These are phyloP conservation scores for Ametastegia equiseti DNA, from an alignment of 2,888 invertebrate species.

Conservation along the genomic window DNA sequence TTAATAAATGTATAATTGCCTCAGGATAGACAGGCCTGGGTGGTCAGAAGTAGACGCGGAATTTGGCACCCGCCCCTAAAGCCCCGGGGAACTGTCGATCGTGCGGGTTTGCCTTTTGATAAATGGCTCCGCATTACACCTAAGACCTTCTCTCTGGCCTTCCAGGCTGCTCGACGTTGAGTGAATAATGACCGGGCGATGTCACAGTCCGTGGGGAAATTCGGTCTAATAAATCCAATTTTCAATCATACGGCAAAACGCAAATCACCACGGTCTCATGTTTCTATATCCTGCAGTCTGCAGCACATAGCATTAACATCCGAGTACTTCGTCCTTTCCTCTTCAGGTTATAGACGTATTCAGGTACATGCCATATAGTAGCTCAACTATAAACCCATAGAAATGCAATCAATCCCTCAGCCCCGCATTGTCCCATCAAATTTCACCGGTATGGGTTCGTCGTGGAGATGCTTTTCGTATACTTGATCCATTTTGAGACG, in stretches of 20 bases:
- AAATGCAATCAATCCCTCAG: conserved; percentile 23
- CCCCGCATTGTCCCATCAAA: conserved; percentile 25
- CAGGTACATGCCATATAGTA: not conserved
- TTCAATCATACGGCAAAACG: conserved; percentile 46
- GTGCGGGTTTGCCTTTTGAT: conserved; percentile 64
- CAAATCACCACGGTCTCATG: not conserved
- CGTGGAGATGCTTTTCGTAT: not conserved
- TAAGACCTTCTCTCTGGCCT: conserved; percentile 55
- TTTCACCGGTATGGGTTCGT: not conserved
- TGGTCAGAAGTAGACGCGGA: conserved; percentile 50
- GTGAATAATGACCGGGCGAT: conserved; percentile 65
- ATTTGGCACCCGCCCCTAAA: conserved; percentile 52
- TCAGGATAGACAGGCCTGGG: conserved; percentile 58
- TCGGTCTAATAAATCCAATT: conserved; percentile 50
- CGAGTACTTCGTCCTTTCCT: not conserved
- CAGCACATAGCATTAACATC: not conserved
- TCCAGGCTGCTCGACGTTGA: conserved; percentile 56
- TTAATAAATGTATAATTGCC: conserved; percentile 64
- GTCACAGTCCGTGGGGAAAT: conserved; percentile 59
- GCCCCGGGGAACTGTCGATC: conserved; percentile 53
- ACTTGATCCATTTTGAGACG: conserved; percentile 1
- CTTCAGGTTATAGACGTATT: not conserved
- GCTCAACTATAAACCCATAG: not conserved
- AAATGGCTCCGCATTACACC: conserved; percentile 65
- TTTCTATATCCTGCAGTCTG: not conserved